These are phyloP conservation scores for Eupeodes latifasciatus DNA, from an alignment of 2,888 invertebrate genomes.

Conservation along the genomic window DNA sequence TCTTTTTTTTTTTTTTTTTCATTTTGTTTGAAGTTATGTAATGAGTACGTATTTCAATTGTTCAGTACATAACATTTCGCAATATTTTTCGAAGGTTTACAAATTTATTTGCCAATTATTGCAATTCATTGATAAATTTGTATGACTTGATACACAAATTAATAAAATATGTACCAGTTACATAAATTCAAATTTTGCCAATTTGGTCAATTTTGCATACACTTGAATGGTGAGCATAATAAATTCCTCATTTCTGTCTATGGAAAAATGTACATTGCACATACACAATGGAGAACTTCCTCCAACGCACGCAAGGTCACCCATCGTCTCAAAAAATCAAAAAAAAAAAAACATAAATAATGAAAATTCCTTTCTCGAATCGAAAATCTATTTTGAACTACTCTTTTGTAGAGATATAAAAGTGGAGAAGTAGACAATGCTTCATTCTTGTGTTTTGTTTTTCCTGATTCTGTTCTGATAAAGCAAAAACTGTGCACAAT, in stretches of 20 bases:
- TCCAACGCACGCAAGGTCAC: not conserved
- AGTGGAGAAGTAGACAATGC: not conserved
- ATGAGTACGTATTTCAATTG: no score
- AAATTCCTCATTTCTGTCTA: not conserved
- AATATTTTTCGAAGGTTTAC: no score
- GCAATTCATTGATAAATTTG: no score
- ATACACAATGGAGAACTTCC: not conserved
- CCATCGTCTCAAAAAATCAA: not conserved
- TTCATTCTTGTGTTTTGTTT: not conserved
- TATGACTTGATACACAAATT: no score
- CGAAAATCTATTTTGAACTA: constrained; percentile 5
- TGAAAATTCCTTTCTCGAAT: not conserved
- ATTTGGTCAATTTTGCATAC: not conserved
- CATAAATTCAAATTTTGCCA: no score
- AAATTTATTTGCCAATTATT: no score
- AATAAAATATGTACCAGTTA: no score
- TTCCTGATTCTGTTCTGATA: not conserved
- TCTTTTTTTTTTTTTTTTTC: no score
- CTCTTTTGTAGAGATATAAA: not conserved
- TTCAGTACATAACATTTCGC: no score
- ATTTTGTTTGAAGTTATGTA: no score
- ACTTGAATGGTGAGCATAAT: not conserved
- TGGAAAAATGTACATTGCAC: not conserved
- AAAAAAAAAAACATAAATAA: not conserved
- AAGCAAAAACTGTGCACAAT: no score